Conservation (phyloP, 2,888 invertebrate genomes). For the Notodonta ziczac region DNA sequence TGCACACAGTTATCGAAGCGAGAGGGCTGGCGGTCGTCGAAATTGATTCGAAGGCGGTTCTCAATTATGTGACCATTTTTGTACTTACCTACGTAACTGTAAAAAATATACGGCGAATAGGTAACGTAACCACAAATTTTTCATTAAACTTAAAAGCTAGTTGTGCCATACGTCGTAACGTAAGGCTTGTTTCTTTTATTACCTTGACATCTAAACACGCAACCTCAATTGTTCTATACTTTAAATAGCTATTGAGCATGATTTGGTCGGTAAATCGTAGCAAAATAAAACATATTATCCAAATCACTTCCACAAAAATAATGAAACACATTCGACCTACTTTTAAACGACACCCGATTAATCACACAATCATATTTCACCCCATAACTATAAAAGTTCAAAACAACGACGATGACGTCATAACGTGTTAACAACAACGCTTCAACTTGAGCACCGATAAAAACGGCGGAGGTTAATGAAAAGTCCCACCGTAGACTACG, state of each 20-base stretch:
- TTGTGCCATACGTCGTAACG: not conserved
- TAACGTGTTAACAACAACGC: constrained; percentile 21
- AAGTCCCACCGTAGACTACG: constrained; percentile 19
- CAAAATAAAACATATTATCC: too few relatives aligned
- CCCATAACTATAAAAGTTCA: constrained; percentile 28
- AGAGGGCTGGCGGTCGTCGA: constrained; percentile 33
- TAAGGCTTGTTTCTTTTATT: not conserved
- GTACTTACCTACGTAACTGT: not conserved
- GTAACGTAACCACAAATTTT: too few relatives aligned
- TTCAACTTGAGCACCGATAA: constrained; percentile 21
- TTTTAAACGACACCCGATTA: not conserved
- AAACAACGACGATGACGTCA: constrained; percentile 16
- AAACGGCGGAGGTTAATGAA: constrained; percentile 18
- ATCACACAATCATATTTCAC: constrained; percentile 2
- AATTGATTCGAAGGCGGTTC: constrained; percentile 37
- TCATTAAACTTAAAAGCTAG: too few relatives aligned
- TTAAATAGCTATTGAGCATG: too few relatives aligned
- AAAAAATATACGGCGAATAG: too few relatives aligned
- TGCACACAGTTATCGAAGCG: constrained; percentile 42
- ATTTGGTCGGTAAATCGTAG: too few relatives aligned
- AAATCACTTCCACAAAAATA: not conserved
- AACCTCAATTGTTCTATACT: too few relatives aligned
- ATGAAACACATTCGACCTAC: constrained; percentile 1
- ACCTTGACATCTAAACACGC: not conserved
- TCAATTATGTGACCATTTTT: constrained; percentile 36